Conservation (phyloP, 2,113 vertebrate genomes). For the Caracal caracal region DNA sequence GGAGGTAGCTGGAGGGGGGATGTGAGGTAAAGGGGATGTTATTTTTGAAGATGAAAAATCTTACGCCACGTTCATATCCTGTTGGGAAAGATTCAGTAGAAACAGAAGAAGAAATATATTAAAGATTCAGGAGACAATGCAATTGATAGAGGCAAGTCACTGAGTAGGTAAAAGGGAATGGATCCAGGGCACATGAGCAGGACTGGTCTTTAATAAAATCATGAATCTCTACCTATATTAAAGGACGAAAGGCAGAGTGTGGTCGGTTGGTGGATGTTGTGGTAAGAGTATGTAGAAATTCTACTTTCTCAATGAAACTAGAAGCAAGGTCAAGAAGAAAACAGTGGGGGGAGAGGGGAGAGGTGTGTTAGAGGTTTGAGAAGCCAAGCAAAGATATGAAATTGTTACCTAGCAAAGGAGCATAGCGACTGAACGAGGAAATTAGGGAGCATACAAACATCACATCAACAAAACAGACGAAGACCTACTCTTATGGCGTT, state of each 20-base stretch:
- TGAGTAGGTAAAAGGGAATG: background rate
- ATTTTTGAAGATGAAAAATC: background rate
- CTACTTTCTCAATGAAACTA: background rate
- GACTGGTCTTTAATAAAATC: background rate
- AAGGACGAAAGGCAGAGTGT: background rate
- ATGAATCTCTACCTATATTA: background rate
- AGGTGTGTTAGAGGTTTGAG: background rate
- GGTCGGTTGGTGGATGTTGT: background rate
- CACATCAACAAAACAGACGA: background rate
- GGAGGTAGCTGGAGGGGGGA: background rate
- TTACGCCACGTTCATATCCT: background rate
- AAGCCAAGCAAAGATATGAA: background rate
- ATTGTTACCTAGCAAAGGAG: background rate
- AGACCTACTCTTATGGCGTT: background rate
- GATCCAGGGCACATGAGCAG: background rate
- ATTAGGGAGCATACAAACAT: background rate
- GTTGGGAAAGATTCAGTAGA: background rate
- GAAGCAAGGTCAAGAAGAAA: background rate
- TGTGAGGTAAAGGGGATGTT: background rate
- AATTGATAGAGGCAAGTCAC: background rate
- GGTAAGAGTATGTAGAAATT: background rate
- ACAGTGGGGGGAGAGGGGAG: background rate
- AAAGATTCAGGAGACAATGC: background rate
- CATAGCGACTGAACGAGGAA: background rate
- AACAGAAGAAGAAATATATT: background rate